These are phyloP conservation scores for Bunonema sp. DNA, from an alignment of 2,888 invertebrate genomes.

Conservation along the genomic window DNA sequence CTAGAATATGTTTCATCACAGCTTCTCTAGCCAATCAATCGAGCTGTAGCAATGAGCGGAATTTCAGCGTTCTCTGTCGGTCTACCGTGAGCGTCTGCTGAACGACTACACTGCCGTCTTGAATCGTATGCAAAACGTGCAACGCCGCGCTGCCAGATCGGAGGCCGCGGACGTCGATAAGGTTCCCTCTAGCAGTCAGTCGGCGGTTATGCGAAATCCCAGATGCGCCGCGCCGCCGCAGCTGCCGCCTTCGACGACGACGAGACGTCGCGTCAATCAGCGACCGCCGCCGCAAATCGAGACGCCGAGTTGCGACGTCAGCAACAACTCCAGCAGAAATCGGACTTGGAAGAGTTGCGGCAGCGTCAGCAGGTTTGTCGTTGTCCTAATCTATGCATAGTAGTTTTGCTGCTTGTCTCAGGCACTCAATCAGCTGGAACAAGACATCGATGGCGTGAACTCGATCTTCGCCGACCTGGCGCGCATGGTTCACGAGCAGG, in stretches of 20 bases:
- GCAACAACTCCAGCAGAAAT: slow-evolving; percentile 22
- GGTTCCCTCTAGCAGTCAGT: too few species aligned
- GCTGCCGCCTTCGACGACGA: slow-evolving; percentile 16
- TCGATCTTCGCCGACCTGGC: slow-evolving; percentile 38
- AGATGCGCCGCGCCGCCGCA: too few species aligned
- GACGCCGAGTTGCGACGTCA: slow-evolving; percentile 18
- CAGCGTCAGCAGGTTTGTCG: slow-evolving; percentile 24
- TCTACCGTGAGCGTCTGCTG: slow-evolving; percentile 30
- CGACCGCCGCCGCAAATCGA: slow-evolving; percentile 3
- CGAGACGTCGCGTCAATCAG: slow-evolving; percentile 7
- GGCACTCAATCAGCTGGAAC: slow-evolving; percentile 31
- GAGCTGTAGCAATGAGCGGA: too few species aligned
- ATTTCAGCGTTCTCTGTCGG: slow-evolving; percentile 21
- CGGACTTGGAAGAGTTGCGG: slow-evolving; percentile 29
- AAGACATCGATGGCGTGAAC: slow-evolving; percentile 39
- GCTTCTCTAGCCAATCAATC: too few species aligned
- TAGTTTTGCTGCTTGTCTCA: slow-evolving; percentile 5
- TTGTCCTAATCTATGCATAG: neutral
- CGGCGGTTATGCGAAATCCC: too few species aligned
- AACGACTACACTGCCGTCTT: slow-evolving; percentile 34
- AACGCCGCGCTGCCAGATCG: slow-evolving; percentile 19
- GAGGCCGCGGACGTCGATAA: too few species aligned
- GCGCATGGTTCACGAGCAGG: slow-evolving; percentile 37
- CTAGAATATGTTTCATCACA: too few species aligned
- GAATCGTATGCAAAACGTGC: slow-evolving; percentile 28